Conservation (phyloP, 2,888 invertebrate genomes). For the Cantharis lateralis region DNA sequence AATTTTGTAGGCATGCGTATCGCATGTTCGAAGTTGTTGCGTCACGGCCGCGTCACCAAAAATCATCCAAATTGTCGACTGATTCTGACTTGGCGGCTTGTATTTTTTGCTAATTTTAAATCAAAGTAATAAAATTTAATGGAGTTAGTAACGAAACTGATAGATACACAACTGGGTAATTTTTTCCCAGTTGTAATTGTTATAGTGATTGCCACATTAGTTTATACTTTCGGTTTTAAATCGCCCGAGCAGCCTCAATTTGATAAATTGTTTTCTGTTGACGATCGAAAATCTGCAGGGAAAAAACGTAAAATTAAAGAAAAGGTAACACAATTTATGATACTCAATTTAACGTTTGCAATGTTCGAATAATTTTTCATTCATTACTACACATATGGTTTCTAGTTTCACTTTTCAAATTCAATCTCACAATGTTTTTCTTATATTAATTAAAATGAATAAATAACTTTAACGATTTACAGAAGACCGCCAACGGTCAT, state of each 20-base stretch:
- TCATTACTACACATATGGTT: background rate
- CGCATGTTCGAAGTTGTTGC: constrained; percentile 55
- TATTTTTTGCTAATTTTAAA: constrained; percentile 26
- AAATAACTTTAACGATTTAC: constrained; percentile 30
- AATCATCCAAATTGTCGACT: constrained; percentile 38
- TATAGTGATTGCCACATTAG: constrained; percentile 73
- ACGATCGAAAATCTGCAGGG: constrained; percentile 69
- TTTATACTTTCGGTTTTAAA: constrained; percentile 80
- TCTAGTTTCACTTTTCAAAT: background rate
- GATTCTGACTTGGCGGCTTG: constrained; percentile 6
- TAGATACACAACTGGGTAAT: constrained; percentile 62
- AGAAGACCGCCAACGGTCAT: constrained; percentile 69
- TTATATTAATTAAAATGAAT: background rate
- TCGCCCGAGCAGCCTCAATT: constrained; percentile 81
- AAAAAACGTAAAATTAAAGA: constrained; percentile 75
- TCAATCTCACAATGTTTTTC: background rate
- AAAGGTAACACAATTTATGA: constrained; percentile 60
- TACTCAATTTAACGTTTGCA: background rate
- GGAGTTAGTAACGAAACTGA: constrained; percentile 65
- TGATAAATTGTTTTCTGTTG: constrained; percentile 68
- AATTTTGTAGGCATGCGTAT: constrained; percentile 8
- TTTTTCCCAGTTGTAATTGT: constrained; percentile 64
- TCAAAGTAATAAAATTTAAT: constrained; percentile 49
- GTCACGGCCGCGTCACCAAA: constrained; percentile 74
- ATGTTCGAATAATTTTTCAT: background rate